Percentiles rank a stretch among this genome's conserved stretches.
Conservation (phyloP, 2,113 vertebrate genomes). For the Desmodus rotundus region DNA sequence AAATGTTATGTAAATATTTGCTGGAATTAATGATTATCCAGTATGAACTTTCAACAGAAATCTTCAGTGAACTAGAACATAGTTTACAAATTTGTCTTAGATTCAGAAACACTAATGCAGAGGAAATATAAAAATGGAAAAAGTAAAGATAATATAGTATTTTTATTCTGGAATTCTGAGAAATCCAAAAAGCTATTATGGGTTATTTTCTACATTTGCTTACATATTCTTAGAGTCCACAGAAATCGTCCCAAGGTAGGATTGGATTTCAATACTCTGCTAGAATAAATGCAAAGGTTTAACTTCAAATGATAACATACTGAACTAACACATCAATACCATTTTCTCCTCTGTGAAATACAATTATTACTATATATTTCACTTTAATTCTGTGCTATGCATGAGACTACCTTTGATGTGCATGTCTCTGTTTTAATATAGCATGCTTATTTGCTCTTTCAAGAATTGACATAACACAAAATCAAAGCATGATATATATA, state of each 20-base stretch:
- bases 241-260: background rate
- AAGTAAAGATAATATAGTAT: background rate
- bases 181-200: background rate
- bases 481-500: background rate
- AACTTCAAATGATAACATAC: background rate
- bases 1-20: background rate
- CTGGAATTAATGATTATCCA: background rate
- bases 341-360: background rate
- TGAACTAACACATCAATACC: background rate
- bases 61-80: background rate
- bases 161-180: background rate
- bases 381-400: background rate
- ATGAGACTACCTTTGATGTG: background rate
- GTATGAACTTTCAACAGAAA: background rate
- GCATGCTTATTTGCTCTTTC: background rate
- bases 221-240: background rate
- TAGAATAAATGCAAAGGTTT: background rate
- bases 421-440: background rate
- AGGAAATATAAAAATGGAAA: background rate
- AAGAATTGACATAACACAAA: background rate
- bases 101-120: background rate
- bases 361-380: background rate
- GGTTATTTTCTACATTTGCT: background rate
- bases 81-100: background rate
- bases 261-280: background rate